Evolutionary conservation across 2,888 invertebrate species (phyloP).

Genomic region (Agrochola macilenta): DNA sequence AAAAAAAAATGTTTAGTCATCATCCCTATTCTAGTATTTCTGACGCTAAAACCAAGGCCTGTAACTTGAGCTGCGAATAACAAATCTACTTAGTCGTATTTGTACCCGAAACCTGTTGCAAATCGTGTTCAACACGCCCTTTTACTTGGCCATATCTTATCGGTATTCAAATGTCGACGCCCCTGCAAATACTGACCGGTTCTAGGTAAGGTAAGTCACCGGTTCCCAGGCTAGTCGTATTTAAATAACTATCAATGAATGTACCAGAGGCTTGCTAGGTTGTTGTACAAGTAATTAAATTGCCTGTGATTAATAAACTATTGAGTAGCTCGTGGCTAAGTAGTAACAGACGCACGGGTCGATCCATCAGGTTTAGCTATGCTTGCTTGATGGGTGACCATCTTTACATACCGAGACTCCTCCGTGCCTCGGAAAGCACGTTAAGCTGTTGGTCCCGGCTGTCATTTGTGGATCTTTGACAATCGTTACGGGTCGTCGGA

Average conservation of each 20-base stretch:
- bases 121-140: slow-evolving; percentile 49
- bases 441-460: too few relatives aligned
- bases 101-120: slow-evolving; percentile 17
- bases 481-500: too few relatives aligned
- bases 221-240: slow-evolving; percentile 49
- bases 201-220: slow-evolving; percentile 54
- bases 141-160: slow-evolving; percentile 54
- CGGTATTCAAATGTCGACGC: slow-evolving; percentile 67
- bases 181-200: slow-evolving; percentile 68
- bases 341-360: too few relatives aligned
- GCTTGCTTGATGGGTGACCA: too few relatives aligned
- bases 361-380: too few relatives aligned
- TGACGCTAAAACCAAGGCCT: neutral
- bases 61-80: neutral
- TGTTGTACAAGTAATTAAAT: slow-evolving; percentile 23
- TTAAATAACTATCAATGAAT: slow-evolving; percentile 44
- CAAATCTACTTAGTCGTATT: slow-evolving; percentile 8
- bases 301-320: slow-evolving; percentile 16
- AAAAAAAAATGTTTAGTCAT: too few relatives aligned
- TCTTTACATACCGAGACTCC: too few relatives aligned
- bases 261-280: neutral
- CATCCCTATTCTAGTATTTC: too few relatives aligned
- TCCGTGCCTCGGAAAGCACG: too few relatives aligned
- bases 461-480: too few relatives aligned
- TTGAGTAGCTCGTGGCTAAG: neutral